Evolutionary conservation across 2,797 vertebrate genomes (phyloP).

Genomic region (Ibycter americanus): DNA sequence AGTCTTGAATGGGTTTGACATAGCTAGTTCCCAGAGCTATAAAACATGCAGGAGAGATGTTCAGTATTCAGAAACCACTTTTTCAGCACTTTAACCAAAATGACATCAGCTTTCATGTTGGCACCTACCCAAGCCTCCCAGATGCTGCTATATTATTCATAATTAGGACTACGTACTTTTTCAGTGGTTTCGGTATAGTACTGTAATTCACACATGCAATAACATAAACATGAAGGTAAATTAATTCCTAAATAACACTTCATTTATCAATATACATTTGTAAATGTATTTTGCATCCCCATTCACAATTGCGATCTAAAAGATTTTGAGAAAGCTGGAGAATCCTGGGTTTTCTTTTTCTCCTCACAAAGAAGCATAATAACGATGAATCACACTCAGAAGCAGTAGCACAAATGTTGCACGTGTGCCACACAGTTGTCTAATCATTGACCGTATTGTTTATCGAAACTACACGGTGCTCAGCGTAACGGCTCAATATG

Average conservation of each 20-base stretch:
- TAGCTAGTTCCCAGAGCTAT: not conserved
- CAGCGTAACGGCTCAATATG: not conserved
- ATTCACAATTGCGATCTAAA: not conserved
- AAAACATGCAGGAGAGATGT: not conserved
- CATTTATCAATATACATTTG: not conserved
- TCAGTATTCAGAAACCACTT: not conserved
- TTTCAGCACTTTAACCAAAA: slow-evolving; percentile 21
- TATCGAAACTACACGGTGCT: not conserved
- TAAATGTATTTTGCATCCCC: not conserved
- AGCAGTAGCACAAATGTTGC: not conserved
- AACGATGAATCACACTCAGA: not conserved
- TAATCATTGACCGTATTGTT: not conserved
- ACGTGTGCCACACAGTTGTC: not conserved
- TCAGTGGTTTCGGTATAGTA: not conserved
- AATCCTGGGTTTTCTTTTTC: not conserved
- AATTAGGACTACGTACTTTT: not conserved
- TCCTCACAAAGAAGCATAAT: not conserved
- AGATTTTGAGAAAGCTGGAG: not conserved
- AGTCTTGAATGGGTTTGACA: not conserved
- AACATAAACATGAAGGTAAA: slow-evolving; percentile 2
- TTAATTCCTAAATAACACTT: not conserved
- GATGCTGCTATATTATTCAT: slow-evolving; percentile 28
- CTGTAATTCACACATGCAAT: not conserved
- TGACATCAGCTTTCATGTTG: not conserved
- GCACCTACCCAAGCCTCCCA: not conserved